These are phyloP conservation scores for Rhagium mordax DNA, from an alignment of 2,888 invertebrate genomes.

Conservation along the genomic window DNA sequence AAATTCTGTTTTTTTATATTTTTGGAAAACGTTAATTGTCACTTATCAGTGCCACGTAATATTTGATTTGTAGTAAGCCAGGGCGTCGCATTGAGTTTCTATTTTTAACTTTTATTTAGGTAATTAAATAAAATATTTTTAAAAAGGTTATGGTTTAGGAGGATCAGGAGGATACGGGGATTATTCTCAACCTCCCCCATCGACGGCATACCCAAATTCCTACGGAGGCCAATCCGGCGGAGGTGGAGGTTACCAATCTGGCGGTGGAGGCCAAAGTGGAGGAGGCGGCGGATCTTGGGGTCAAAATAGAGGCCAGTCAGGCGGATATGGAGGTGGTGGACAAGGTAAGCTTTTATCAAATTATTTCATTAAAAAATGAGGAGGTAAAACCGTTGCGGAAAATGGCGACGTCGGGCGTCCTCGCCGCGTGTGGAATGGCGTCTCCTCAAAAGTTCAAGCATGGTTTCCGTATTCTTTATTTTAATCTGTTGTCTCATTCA, in stretches of 20 bases:
- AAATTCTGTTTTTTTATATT: background rate
- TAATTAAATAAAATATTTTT: background rate
- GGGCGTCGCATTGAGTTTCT: background rate
- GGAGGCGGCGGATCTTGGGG: conserved; percentile 54
- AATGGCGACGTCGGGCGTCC: conserved; percentile 32
- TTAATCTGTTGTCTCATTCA: background rate
- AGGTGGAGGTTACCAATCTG: conserved; percentile 42
- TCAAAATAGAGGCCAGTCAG: conserved; percentile 57
- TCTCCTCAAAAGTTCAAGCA: background rate
- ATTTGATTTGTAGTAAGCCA: background rate
- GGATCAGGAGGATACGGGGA: conserved; percentile 49
- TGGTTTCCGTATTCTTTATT: background rate
- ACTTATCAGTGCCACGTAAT: background rate
- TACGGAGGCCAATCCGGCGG: conserved; percentile 28
- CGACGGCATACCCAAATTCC: conserved; percentile 39
- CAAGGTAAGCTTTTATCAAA: conserved; percentile 56
- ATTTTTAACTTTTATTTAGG: background rate
- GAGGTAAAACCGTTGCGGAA: conserved; percentile 15
- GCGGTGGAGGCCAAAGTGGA: conserved; percentile 10
- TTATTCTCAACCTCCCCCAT: conserved; percentile 56
- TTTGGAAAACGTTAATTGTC: background rate
- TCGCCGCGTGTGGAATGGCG: background rate
- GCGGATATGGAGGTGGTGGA: conserved; percentile 57
- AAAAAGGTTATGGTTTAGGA: conserved; percentile 38
- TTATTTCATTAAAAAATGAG: background rate